A percentile compares a stretch with the other conserved stretches of the same genome.
Evolutionary conservation across 2,797 vertebrate genomes (phyloP).

Genomic region (Molossus alvarezi): DNA sequence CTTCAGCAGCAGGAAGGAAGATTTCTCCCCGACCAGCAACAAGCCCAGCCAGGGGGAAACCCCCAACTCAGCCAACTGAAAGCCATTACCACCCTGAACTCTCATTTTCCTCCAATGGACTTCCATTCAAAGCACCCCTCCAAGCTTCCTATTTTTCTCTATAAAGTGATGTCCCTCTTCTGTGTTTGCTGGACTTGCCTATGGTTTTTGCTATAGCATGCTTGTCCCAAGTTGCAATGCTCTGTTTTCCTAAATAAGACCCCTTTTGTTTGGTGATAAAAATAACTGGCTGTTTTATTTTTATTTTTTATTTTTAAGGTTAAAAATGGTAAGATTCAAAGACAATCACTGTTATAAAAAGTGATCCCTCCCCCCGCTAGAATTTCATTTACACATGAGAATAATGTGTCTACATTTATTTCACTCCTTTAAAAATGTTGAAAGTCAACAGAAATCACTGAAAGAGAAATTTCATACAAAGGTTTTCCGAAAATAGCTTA

Average conservation of each 20-base stretch:
- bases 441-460: constrained; percentile 36
- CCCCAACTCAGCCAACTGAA: background rate
- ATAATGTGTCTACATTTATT: background rate
- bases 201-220: background rate
- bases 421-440: constrained; percentile 21
- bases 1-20: background rate
- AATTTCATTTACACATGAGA: constrained; percentile 38
- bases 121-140: background rate
- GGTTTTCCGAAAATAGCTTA: background rate
- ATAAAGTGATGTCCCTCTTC: background rate
- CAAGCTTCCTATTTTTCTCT: background rate
- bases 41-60: background rate
- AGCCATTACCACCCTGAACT: background rate
- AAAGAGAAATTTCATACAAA: constrained; percentile 19
- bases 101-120: background rate
- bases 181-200: background rate
- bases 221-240: background rate
- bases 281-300: background rate
- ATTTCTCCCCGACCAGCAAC: background rate
- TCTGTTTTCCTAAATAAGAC: background rate
- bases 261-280: background rate
- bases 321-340: background rate
- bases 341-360: constrained; percentile 5
- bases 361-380: background rate
- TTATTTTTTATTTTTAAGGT: background rate